Evolutionary conservation across 2,888 invertebrate species (phyloP), one percentile per base, ranked within the genome.

Genomic region (Andrena dorsata): DNA sequence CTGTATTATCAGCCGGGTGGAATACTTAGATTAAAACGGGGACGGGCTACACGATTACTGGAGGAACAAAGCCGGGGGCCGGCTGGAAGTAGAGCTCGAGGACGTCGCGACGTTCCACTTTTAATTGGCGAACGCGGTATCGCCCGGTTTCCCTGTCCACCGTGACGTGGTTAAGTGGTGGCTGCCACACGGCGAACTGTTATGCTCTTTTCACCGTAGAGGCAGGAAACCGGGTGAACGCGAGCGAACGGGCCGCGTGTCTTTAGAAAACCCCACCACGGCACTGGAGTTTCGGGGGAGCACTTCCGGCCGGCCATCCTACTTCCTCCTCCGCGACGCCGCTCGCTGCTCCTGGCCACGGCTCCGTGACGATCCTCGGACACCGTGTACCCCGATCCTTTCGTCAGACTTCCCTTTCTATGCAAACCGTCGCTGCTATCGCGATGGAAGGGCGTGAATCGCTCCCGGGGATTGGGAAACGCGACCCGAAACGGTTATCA

Each of bases 251-350:
- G 51, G 75, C 56, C 56, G 20, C 56, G 23, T 86, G 83, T 69
- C 86, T 87, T 80, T 87, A 72, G 65, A 49, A 56, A 66, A 41
- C 84, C 88, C 89, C 89, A 89, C 88, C 87, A 84, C 28, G 13
- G 28, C 26, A 35, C 51, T 30, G 30, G 35, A n/a, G 64, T 64
- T 65, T 91, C 86, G 89, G 89, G 88, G 90, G 89, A 89, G 88
- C 64, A 88, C 85, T 91, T 92, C 92, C 91, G 91, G 86, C 41
- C 87, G 91, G 86, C 92, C 91, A 90, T 91, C 92, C 92, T 91
- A 92, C 91, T 90, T 92, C 92, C 92, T 90, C 90, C 82, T 41
- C 23, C 26, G 56, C 23, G 86, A 77, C 82, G 88, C 80, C 49
- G 73, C 56, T 86, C 90, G 87, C 92, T 41, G 87, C 92, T 41